phyloP scores from a whole-genome alignment of 1,140 invertebrate genomes.

The Drosophila albomicans region DNA sequence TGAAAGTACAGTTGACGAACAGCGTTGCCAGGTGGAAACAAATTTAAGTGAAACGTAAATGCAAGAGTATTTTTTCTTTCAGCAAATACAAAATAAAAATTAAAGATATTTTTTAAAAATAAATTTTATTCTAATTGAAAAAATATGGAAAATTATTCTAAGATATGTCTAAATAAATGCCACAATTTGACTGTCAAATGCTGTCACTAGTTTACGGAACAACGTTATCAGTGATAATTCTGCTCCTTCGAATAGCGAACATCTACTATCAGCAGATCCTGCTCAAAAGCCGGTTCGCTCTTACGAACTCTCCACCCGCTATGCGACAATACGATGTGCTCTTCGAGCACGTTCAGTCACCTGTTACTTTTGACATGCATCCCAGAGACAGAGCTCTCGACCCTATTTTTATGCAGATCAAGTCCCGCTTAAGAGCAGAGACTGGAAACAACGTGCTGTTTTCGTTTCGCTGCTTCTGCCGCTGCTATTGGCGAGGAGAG shows the following conservation, averaged over 20 bases:
- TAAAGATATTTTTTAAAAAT: conserved; percentile 5
- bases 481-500: conserved; percentile 46
- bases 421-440: conserved; percentile 78
- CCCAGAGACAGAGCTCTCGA: conserved; percentile 60
- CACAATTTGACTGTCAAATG: not conserved
- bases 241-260: not conserved
- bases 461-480: not conserved
- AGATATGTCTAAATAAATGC: not conserved
- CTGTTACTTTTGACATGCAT: conserved; percentile 75
- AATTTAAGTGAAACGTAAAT: conserved; percentile 58
- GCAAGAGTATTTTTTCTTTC: conserved; percentile 61
- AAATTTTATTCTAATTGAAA: not conserved
- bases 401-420: conserved; percentile 81
- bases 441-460: conserved; percentile 29
- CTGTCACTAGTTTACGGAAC: not conserved
- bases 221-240: not conserved
- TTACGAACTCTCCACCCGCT: conserved; percentile 46
- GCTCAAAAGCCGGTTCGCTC: conserved; percentile 69
- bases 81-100: conserved; percentile 4
- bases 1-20: conserved; percentile 76
- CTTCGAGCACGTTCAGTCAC: conserved; percentile 65
- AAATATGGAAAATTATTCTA: not conserved
- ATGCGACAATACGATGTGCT: conserved; percentile 36
- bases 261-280: conserved; percentile 58
- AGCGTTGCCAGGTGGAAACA: conserved; percentile 67